phyloP scores from a whole-genome alignment of 2,888 invertebrate genomes.

The Aleiodes alternator region DNA sequence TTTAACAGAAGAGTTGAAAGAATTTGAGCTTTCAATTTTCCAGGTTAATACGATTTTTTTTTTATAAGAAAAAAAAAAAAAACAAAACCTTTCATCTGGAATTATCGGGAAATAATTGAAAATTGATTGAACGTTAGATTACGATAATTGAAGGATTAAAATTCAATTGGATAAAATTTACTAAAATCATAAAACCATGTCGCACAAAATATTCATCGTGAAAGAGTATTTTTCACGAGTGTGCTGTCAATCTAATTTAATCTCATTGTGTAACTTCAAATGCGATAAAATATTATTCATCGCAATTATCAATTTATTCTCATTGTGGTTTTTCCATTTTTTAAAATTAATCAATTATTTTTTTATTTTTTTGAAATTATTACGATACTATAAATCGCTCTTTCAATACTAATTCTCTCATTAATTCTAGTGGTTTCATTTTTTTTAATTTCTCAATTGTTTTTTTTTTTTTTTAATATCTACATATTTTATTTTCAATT shows the following conservation, averaged over 20 bases:
- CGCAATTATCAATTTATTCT: constrained; percentile 6
- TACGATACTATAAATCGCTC: background rate
- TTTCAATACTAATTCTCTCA: background rate
- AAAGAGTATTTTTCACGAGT: constrained; percentile 33
- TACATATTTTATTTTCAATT: constrained; percentile 7
- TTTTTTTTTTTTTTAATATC: constrained; percentile 15
- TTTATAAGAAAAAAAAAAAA: background rate
- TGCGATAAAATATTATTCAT: constrained; percentile 9
- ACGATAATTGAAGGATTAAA: constrained; percentile 7
- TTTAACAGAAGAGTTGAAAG: background rate
- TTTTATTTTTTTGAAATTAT: background rate
- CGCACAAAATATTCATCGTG: constrained; percentile 3
- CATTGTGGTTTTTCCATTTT: constrained; percentile 22
- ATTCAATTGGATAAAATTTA: background rate
- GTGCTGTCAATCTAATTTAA: constrained; percentile 44
- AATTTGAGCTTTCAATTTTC: background rate
- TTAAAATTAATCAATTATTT: constrained; percentile 15
- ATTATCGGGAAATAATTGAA: background rate
- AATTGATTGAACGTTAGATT: constrained; percentile 4
- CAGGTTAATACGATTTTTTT: background rate
- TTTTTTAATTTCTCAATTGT: background rate
- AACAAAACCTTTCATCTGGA: background rate
- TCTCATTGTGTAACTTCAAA: constrained; percentile 47
- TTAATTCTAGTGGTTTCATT: constrained; percentile 4
- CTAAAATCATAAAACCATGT: constrained; percentile 24